phyloP scores from a whole-genome alignment of 2,113 vertebrate species.

The Sebastes fasciatus region DNA sequence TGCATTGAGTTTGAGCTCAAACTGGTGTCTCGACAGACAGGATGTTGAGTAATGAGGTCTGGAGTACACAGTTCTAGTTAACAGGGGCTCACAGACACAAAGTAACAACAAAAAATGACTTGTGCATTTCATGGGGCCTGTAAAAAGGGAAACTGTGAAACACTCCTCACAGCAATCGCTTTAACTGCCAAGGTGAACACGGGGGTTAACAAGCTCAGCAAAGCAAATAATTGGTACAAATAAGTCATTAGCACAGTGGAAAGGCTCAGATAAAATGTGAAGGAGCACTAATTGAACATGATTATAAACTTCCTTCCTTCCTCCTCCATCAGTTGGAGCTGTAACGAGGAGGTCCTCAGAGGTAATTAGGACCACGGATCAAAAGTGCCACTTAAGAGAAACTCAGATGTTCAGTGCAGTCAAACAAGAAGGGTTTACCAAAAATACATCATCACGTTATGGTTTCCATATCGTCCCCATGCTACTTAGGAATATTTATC shows the following conservation, averaged over 20 bases:
- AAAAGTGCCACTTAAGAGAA: constrained; percentile 49
- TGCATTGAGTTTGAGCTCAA: background rate
- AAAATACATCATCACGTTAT: background rate
- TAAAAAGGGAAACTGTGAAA: constrained; percentile 46
- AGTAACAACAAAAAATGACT: background rate
- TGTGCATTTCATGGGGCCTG: constrained; percentile 8
- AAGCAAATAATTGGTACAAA: constrained; percentile 88
- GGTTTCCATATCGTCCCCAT: background rate
- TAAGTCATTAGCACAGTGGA: constrained; percentile 84
- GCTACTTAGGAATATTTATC: background rate
- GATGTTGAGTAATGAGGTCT: background rate
- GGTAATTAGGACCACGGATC: constrained; percentile 78
- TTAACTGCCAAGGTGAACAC: constrained; percentile 74
- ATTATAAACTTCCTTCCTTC: constrained; percentile 83
- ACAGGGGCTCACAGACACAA: background rate
- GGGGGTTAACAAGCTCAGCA: constrained; percentile 82
- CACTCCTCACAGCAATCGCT: constrained; percentile 60
- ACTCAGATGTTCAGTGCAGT: constrained; percentile 12
- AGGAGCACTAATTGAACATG: constrained; percentile 85
- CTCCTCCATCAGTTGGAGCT: constrained; percentile 77
- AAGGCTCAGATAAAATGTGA: constrained; percentile 81
- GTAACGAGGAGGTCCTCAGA: constrained; percentile 71
- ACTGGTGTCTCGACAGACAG: background rate
- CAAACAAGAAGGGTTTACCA: constrained; percentile 5
- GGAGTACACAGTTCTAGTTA: background rate